Percentiles rank a stretch among this genome's conserved stretches.
phyloP scores from a whole-genome alignment of 2,113 vertebrate genomes.

The Caretta caretta region DNA sequence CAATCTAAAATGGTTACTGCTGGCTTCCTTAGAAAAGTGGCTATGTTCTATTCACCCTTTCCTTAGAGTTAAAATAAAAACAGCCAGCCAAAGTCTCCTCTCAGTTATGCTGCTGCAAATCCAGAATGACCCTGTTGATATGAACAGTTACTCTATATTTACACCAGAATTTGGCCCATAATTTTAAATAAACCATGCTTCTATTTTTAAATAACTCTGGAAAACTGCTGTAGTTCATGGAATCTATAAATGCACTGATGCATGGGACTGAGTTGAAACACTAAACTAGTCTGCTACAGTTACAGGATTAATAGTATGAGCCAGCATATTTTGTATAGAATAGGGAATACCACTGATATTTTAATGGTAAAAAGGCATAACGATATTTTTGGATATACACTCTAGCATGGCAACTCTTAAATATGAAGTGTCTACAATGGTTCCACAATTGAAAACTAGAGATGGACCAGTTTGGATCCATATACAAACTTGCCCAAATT shows the following conservation, averaged over 20 bases:
- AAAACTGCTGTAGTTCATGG: fast-evolving
- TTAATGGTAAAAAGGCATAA: background rate
- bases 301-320: background rate
- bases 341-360: background rate
- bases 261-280: background rate
- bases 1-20: background rate
- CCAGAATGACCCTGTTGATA: background rate
- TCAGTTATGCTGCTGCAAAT: background rate
- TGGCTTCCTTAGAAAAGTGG: background rate
- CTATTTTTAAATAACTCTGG: background rate
- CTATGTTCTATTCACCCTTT: background rate
- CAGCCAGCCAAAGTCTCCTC: background rate
- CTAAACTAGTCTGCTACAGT: background rate
- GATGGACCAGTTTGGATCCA: background rate
- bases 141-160: background rate
- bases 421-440: background rate
- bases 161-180: background rate
- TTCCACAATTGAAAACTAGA: background rate
- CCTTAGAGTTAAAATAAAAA: background rate
- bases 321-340: background rate
- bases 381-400: background rate
- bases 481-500: background rate
- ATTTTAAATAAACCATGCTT: background rate
- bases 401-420: background rate
- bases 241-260: background rate